Evolutionary conservation across 2,888 invertebrate species (phyloP).

Genomic region (Rhingia campestris): DNA sequence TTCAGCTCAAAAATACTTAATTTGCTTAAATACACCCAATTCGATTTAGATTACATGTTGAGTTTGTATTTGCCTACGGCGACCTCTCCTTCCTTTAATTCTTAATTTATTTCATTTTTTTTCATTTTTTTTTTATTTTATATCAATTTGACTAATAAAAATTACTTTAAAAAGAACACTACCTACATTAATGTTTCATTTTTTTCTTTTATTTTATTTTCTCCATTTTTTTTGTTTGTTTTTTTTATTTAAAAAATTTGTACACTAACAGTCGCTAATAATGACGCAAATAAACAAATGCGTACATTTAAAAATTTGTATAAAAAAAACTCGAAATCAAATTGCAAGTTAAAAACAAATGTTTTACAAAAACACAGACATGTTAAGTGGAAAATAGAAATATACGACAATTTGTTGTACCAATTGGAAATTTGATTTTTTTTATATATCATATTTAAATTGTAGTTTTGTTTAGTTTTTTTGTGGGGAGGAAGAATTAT

Average conservation of each 20-base stretch:
- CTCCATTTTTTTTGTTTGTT: conserved; percentile 39
- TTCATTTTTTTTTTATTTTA: conserved; percentile 27
- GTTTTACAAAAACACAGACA: conserved; percentile 5
- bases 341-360: conserved; percentile 11
- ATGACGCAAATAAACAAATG: conserved; percentile 74
- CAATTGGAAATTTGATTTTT: conserved; percentile 55
- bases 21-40: conserved; percentile 45
- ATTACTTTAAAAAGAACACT: conserved; percentile 74
- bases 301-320: conserved; percentile 71
- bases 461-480: conserved; percentile 39
- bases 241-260: conserved; percentile 71
- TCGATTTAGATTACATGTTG: conserved; percentile 29
- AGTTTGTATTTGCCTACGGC: conserved; percentile 48
- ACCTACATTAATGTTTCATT: conserved; percentile 64
- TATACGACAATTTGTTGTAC: conserved; percentile 52
- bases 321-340: conserved; percentile 26
- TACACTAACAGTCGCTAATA: conserved; percentile 74
- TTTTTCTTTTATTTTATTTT: conserved; percentile 32
- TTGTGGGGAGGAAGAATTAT: conserved; percentile 46
- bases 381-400: conserved; percentile 26
- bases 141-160: conserved; percentile 74
- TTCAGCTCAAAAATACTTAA: conserved; percentile 69
- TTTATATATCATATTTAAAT: conserved; percentile 69
- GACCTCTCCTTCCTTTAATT: conserved; percentile 68
- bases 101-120: conserved; percentile 35